phyloP scores from a whole-genome alignment of 2,797 vertebrate species.

The Mormyrus proboscirostris region DNA sequence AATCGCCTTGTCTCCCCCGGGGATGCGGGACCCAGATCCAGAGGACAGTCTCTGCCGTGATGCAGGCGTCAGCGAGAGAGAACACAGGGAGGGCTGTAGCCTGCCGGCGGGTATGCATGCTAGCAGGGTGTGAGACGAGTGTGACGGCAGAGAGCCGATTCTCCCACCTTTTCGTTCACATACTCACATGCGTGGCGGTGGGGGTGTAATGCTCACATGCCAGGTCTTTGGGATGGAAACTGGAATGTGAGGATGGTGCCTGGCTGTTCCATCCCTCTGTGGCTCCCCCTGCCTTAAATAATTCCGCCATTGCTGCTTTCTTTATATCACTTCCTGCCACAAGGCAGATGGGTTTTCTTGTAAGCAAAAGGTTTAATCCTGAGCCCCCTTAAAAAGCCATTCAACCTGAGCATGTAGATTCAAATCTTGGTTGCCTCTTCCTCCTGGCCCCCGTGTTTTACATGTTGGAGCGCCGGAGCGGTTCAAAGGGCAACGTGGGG shows the following conservation, averaged over 20 bases:
- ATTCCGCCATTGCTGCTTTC: slow-evolving; percentile 33
- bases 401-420: not conserved
- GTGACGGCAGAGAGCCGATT: not conserved
- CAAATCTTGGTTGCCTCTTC: not conserved
- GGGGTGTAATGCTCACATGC: not conserved
- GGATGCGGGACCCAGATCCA: slow-evolving; percentile 20
- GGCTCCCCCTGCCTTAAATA: not conserved
- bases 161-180: not conserved
- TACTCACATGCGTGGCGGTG: not conserved
- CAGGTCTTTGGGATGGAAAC: not conserved
- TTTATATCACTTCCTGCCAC: slow-evolving; percentile 31
- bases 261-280: not conserved
- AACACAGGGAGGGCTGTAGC: not conserved
- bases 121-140: not conserved
- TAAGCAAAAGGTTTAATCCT: not conserved
- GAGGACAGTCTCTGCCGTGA: slow-evolving; percentile 8
- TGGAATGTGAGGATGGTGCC: not conserved
- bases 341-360: not conserved
- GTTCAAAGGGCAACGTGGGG: slow-evolving; percentile 49
- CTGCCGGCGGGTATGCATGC: not conserved
- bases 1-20: slow-evolving; percentile 26
- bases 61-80: not conserved
- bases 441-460: not conserved
- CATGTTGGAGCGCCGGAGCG: slow-evolving; percentile 48
- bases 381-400: not conserved